Conservation (phyloP, 2,797 vertebrate species). For the Lepus oiostolus region DNA sequence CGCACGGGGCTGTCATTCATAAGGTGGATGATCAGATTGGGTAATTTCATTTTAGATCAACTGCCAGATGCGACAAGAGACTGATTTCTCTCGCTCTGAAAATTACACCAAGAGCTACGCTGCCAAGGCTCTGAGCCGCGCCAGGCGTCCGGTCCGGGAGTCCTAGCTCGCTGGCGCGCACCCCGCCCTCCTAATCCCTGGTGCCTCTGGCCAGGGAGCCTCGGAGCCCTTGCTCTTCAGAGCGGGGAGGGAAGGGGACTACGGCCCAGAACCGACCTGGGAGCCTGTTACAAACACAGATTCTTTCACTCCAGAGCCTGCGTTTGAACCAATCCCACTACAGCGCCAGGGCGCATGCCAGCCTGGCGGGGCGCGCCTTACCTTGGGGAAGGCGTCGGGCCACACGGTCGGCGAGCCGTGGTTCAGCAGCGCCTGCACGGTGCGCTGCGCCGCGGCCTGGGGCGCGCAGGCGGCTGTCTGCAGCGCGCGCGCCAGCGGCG, state of each 20-base stretch:
- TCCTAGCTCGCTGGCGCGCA: neutral
- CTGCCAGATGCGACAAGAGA: neutral
- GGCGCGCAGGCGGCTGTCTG: constrained; percentile 73
- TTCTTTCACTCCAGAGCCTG: neutral
- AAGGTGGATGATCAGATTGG: neutral
- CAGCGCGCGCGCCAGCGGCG: constrained; percentile 87
- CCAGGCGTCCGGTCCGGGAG: neutral
- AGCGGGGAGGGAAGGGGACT: neutral
- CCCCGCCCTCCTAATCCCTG: neutral
- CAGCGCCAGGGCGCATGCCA: neutral
- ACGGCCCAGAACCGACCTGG: neutral
- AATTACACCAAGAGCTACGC: neutral
- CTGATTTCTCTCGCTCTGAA: neutral
- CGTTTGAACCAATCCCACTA: neutral
- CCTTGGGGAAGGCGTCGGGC: constrained; percentile 89
- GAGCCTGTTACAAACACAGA: neutral
- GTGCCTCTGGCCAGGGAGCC: neutral
- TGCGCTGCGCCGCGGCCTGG: constrained; percentile 78
- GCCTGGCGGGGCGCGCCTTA: constrained; percentile 50
- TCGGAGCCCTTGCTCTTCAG: neutral
- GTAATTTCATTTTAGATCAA: neutral
- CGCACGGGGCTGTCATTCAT: neutral
- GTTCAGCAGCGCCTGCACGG: constrained; percentile 89
- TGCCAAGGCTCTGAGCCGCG: neutral
- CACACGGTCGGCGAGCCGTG: constrained; percentile 88